Evolutionary conservation across 2,113 vertebrate species (phyloP).

Genomic region (Cyanoliseus patagonus): DNA sequence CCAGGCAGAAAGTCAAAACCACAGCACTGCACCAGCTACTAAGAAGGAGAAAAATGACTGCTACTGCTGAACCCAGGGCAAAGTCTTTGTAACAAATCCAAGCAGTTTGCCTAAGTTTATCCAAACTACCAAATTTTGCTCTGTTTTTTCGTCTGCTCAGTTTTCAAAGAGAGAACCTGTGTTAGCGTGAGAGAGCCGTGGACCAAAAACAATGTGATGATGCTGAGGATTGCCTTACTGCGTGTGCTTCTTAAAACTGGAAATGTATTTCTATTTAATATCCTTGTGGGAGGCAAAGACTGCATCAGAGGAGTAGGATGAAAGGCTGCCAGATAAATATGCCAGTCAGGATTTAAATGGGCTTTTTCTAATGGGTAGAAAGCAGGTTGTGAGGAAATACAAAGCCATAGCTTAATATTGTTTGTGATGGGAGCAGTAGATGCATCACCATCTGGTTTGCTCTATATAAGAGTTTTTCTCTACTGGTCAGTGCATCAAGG

Average conservation of each 20-base stretch:
- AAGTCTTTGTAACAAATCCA: background rate
- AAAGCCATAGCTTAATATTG: slow-evolving; percentile 2
- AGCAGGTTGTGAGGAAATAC: slow-evolving; percentile 19
- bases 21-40: too few relatives aligned
- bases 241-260: background rate
- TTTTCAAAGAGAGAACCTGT: background rate
- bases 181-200: fast-evolving
- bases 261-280: background rate
- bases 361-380: background rate
- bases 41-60: too few relatives aligned
- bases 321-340: background rate
- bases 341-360: slow-evolving; percentile 6
- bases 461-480: background rate
- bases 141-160: background rate
- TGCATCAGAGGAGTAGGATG: background rate
- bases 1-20: too few relatives aligned
- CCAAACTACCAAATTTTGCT: background rate
- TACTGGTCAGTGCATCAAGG: background rate
- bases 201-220: fast-evolving
- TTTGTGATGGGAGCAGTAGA: background rate
- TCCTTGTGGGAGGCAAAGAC: background rate
- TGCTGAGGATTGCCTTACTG: background rate
- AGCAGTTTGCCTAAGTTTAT: background rate
- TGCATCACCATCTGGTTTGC: background rate
- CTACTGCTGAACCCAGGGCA: too few relatives aligned